Evolutionary conservation across 2,797 vertebrate species (phyloP), one percentile per base, ranked within the genome.

Genomic region (Coranthus polyacanthus): DNA sequence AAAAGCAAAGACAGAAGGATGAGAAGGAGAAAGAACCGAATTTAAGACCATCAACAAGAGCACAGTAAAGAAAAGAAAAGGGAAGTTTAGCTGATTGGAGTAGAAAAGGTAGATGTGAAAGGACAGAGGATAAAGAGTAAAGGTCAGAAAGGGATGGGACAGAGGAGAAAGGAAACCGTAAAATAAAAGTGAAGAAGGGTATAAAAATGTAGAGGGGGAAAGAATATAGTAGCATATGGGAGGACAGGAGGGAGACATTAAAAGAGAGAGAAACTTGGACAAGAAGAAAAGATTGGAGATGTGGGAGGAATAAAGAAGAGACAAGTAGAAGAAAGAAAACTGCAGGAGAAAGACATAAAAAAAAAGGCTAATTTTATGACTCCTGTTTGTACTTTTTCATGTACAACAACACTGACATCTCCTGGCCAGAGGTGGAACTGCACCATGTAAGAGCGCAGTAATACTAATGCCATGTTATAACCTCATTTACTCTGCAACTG

Each of bases 371-470:
- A 9, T 32, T 32, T 32, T 9, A 26, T 26, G 29, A 32, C 9
- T 32, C 29, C 9, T 9, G 29, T 32, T 10, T 15, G 51, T 6
- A 17, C 9, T 10, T 26, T 22, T 3, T 54, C 37, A 54, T 72
- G 41, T 45, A 29, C 64, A 59, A 60, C 78, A 88, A 84, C 76
- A 86, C 57, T 87, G 85, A 83, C 89, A 87, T 56, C 75, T 46
- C 42, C 39, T 87, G 88, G 83, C 15, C 41, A 3, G 0, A 0
- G 3, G 6, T 1, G 17, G 56, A 82, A 83, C 50, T 85, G 44
- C 77, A 72, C 0, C 3, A 6, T 50, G 21, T 2, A 5, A 21
- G 29, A 34, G 4, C 3, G 34, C 29, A 17, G 12, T n/a, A 17
- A 37, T 1, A 12, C 21, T 22, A 21, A 2, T 8, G 12, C 20